Conservation (phyloP, 30 jellyfish, hydroid and myxozoan species). For the Chironex yamaguchii region DNA sequence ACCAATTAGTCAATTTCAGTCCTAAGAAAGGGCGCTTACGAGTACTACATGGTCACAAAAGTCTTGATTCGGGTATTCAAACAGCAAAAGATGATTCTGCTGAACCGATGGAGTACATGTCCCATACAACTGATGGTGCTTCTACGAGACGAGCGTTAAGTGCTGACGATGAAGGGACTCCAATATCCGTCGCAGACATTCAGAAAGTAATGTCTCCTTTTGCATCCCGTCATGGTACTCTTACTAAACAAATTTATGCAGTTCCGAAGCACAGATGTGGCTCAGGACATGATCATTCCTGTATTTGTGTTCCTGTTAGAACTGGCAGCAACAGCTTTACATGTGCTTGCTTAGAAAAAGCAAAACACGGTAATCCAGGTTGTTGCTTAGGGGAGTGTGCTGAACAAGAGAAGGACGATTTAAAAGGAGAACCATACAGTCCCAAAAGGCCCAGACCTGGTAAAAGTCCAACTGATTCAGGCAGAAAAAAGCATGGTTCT, state of each 20-base stretch:
- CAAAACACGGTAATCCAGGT: constrained; percentile 39
- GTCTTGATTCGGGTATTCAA: neutral
- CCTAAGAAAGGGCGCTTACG: neutral
- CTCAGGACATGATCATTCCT: constrained; percentile 73
- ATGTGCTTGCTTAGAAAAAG: constrained; percentile 73
- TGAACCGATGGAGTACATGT: neutral
- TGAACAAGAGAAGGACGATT: constrained; percentile 1
- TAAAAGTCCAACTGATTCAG: constrained; percentile 34
- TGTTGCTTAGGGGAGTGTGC: constrained; percentile 67
- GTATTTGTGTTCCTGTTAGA: constrained; percentile 69
- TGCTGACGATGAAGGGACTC: neutral
- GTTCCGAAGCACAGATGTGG: constrained; percentile 81
- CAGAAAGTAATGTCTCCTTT: neutral
- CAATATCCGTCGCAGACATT: neutral
- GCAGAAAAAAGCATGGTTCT: constrained; percentile 30
- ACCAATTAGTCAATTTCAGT: neutral
- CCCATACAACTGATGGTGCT: neutral
- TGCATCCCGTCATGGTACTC: constrained; percentile 10
- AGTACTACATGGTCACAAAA: neutral
- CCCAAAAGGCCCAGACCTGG: constrained; percentile 61
- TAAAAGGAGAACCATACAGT: constrained; percentile 60
- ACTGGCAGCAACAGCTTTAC: constrained; percentile 79
- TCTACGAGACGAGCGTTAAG: neutral
- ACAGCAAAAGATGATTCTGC: neutral
- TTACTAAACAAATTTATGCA: constrained; percentile 55